A percentile compares a stretch with the other conserved stretches of the same genome.
These are phyloP conservation scores for Heliconius aoede DNA, from an alignment of 2,888 invertebrate genomes.

Conservation along the genomic window DNA sequence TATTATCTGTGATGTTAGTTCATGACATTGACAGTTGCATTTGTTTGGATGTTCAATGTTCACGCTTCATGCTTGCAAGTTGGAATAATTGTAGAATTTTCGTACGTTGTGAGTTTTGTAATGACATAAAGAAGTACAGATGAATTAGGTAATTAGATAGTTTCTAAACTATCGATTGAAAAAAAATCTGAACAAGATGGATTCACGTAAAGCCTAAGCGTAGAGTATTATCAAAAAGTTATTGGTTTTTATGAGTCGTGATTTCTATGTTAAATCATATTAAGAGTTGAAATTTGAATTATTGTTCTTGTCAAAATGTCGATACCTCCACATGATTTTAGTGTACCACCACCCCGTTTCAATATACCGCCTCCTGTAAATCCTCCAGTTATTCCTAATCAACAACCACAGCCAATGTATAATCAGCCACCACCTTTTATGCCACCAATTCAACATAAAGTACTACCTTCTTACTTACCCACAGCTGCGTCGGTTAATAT, in stretches of 20 bases:
- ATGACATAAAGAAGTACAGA: background rate
- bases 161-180: background rate
- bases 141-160: background rate
- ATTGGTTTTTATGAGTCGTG: background rate
- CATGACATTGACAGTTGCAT: constrained; percentile 1
- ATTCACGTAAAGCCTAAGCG: background rate
- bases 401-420: constrained; percentile 53
- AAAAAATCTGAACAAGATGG: background rate
- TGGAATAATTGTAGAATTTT: background rate
- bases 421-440: constrained; percentile 54
- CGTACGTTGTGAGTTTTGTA: background rate
- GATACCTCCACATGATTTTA: constrained; percentile 65
- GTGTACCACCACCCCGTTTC: constrained; percentile 66
- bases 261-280: background rate
- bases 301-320: constrained; percentile 57
- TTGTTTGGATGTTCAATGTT: background rate
- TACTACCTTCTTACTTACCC: constrained; percentile 50
- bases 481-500: constrained; percentile 37
- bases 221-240: background rate
- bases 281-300: background rate
- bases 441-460: constrained; percentile 49
- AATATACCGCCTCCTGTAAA: constrained; percentile 49
- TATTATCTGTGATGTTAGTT: background rate
- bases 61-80: background rate
- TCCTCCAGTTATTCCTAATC: constrained; percentile 46